A percentile compares a stretch with the other conserved stretches of the same genome.
These are phyloP conservation scores for Aplysina aerophoba DNA, from an alignment of 37 sponge, comb jelly and placozoan genomes.

Conservation along the genomic window DNA sequence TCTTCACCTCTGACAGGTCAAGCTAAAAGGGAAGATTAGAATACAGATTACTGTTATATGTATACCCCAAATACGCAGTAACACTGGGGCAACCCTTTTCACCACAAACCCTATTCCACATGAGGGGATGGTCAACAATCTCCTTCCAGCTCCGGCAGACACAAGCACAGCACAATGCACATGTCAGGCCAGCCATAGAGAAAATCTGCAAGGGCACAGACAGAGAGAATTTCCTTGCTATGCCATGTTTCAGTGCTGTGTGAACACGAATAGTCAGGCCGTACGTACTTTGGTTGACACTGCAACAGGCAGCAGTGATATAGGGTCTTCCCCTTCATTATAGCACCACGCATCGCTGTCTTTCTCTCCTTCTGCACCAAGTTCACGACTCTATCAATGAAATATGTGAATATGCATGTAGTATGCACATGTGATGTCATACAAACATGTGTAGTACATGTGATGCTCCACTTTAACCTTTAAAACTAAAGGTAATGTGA, in stretches of 20 bases:
- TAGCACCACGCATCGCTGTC: constrained; percentile 62
- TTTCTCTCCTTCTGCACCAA: constrained; percentile 37
- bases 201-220: constrained; percentile 58
- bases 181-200: constrained; percentile 35
- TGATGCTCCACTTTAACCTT: too few relatives aligned
- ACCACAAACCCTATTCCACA: constrained; percentile 78
- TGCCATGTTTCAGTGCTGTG: neutral
- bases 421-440: neutral
- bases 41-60: neutral
- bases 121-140: constrained; percentile 75
- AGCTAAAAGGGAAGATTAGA: neutral
- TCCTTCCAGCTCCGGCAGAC: constrained; percentile 95
- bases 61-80: too few relatives aligned
- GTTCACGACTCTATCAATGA: constrained; percentile 2
- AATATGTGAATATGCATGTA: neutral
- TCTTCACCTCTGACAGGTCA: constrained; percentile 6
- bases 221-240: neutral
- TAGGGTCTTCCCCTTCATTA: constrained; percentile 69
- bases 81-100: too few relatives aligned
- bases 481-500: too few relatives aligned
- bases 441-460: neutral
- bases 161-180: constrained; percentile 68
- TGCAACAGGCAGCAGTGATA: constrained; percentile 63
- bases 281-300: constrained; percentile 61
- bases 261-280: neutral